Evolutionary conservation across 2,888 invertebrate species (phyloP).

Genomic region (Troides oblongomaculatus): DNA sequence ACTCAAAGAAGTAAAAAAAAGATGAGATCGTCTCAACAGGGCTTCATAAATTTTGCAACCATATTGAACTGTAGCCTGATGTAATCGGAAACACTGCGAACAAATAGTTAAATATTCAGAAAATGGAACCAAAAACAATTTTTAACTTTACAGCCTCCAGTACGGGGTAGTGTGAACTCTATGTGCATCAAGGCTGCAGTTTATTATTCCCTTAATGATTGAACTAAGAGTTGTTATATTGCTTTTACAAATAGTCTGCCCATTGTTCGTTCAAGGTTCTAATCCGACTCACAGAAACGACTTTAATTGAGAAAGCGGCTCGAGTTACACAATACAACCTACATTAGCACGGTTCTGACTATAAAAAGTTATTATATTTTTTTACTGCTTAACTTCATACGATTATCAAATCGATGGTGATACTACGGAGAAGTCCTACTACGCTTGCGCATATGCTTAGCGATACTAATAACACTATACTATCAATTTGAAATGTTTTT

Average conservation of each 20-base stretch:
- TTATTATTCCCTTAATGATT: slow-evolving; percentile 20
- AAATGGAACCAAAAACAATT: neutral
- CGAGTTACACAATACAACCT: neutral
- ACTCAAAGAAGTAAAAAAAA: too few species aligned
- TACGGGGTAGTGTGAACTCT: neutral
- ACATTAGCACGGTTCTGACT: too few species aligned
- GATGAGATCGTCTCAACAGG: too few species aligned
- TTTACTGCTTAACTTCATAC: too few species aligned
- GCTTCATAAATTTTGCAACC: too few species aligned
- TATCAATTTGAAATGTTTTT: too few species aligned
- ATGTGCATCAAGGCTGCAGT: slow-evolving; percentile 6
- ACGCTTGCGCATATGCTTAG: too few species aligned
- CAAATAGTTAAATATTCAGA: too few species aligned
- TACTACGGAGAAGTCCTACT: too few species aligned
- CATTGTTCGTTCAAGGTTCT: slow-evolving; percentile 20
- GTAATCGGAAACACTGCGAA: neutral
- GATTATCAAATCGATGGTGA: too few species aligned
- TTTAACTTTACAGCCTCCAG: neutral
- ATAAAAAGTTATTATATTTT: too few species aligned
- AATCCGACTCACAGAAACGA: neutral
- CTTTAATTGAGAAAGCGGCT: neutral
- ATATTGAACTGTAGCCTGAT: neutral
- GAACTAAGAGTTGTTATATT: slow-evolving; percentile 22
- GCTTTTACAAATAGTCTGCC: slow-evolving; percentile 18
- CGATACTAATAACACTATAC: too few species aligned